phyloP scores from a whole-genome alignment of 2,113 vertebrate species.

The Mixornis gularis region DNA sequence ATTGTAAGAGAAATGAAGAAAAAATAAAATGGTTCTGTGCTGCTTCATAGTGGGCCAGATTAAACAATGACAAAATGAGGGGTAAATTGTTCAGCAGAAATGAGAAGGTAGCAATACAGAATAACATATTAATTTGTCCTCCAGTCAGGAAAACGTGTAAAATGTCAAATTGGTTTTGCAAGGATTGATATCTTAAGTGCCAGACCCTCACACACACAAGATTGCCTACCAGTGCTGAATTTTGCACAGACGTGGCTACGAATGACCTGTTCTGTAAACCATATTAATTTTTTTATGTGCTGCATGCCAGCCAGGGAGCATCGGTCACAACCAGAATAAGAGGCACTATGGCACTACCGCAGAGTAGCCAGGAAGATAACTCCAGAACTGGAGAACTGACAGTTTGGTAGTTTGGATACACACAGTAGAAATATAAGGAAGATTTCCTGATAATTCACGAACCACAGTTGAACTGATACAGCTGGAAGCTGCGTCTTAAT shows the following conservation, averaged over 20 bases:
- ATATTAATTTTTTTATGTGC: background rate
- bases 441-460: background rate
- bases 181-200: background rate
- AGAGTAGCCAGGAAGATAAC: background rate
- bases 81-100: background rate
- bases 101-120: background rate
- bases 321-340: background rate
- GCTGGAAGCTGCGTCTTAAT: background rate
- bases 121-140: background rate
- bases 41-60: background rate
- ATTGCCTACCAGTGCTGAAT: background rate
- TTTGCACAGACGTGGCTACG: background rate
- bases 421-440: background rate
- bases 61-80: background rate
- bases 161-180: background rate
- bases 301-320: background rate
- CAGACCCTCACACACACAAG: background rate
- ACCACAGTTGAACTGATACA: background rate
- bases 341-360: background rate
- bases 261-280: background rate
- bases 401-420: background rate
- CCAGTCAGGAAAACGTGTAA: background rate
- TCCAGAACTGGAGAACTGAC: background rate
- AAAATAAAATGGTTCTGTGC: background rate
- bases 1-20: background rate